These are phyloP conservation scores for Malaclemys terrapin DNA, from an alignment of 2,113 vertebrate species.

Conservation along the genomic window DNA sequence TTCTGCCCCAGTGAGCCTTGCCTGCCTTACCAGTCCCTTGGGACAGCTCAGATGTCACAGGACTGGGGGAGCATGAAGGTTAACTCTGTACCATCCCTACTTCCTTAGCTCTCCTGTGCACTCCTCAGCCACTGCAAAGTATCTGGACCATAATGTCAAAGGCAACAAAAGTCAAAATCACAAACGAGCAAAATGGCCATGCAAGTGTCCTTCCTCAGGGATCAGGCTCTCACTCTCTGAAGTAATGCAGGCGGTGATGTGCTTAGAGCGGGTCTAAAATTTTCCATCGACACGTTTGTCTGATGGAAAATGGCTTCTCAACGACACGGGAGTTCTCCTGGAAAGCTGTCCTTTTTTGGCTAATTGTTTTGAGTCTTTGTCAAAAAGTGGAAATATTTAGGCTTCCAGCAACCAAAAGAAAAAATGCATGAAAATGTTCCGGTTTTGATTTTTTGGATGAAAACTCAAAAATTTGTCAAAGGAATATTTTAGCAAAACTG, in stretches of 20 bases:
- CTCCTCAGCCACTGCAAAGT: neutral
- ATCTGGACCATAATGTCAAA: rapidly evolving
- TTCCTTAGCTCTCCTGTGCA: rapidly evolving
- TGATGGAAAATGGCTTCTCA: neutral
- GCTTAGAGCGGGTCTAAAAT: neutral
- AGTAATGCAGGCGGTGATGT: neutral
- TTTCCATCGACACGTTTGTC: neutral
- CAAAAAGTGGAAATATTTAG: neutral
- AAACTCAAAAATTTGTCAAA: slow-evolving; percentile 47
- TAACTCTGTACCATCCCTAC: rapidly evolving
- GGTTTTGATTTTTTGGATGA: slow-evolving; percentile 24
- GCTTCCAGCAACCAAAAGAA: neutral
- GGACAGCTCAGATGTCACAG: neutral
- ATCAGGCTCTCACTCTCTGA: rapidly evolving
- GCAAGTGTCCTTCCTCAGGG: rapidly evolving
- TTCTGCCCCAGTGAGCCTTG: neutral
- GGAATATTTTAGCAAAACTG: slow-evolving; percentile 12
- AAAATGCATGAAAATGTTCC: neutral
- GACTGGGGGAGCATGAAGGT: neutral
- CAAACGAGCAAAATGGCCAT: neutral
- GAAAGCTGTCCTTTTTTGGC: neutral
- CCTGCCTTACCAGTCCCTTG: neutral
- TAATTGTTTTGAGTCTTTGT: neutral
- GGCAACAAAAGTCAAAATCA: neutral
- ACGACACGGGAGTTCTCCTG: neutral